These are phyloP conservation scores for Oppia nitens DNA, from an alignment of 1,140 invertebrate genomes.

Conservation along the genomic window DNA sequence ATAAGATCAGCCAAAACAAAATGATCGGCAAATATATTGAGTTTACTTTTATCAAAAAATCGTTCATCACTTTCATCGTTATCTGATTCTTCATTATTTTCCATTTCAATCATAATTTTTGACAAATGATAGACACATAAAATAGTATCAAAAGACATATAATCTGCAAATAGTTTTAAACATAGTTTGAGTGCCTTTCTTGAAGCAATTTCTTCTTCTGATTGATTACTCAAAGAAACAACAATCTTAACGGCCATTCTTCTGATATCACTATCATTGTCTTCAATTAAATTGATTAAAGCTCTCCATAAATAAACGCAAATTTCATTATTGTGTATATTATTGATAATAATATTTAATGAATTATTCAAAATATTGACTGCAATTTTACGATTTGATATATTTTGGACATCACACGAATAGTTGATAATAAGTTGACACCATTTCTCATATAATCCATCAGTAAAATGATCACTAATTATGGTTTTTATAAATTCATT, in stretches of 20 bases:
- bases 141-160: not conserved
- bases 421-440: not conserved
- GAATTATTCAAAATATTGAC: not conserved
- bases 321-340: not conserved
- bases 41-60: conserved; percentile 16
- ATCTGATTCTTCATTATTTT: not conserved
- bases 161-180: not conserved
- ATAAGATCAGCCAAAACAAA: not conserved
- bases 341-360: not conserved
- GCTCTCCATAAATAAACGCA: not conserved
- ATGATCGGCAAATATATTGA: conserved; percentile 5
- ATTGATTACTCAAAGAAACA: not conserved
- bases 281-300: not conserved
- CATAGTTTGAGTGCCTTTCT: not conserved
- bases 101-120: not conserved
- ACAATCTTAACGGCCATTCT: not conserved
- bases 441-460: not conserved
- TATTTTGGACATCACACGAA: not conserved
- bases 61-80: not conserved
- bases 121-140: not conserved
- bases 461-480: not conserved
- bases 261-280: not conserved
- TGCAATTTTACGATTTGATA: not conserved
- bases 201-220: not conserved
- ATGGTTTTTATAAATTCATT: not conserved